A percentile compares a stretch with the other conserved stretches of the same genome.
Evolutionary conservation across 2,888 invertebrate genomes (phyloP).

Genomic region (Ariolimax columbianus): DNA sequence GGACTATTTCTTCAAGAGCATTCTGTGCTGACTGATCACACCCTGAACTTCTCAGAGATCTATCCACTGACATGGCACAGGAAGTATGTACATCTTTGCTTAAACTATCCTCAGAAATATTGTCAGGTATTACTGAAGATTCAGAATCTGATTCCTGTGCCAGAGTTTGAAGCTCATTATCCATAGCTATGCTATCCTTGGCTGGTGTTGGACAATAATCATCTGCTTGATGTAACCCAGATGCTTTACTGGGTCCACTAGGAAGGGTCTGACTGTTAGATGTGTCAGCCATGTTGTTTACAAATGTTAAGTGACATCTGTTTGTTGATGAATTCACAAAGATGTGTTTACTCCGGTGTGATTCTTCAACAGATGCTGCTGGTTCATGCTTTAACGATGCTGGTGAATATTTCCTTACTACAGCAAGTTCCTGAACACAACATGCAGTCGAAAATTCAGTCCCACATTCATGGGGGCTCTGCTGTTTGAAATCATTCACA

Average conservation of each 20-base stretch:
- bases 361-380: not conserved
- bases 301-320: not conserved
- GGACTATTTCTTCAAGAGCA: not conserved
- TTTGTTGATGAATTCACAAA: not conserved
- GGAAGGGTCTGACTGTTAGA: not conserved
- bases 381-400: not conserved
- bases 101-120: constrained; percentile 37
- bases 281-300: not conserved
- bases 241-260: not conserved
- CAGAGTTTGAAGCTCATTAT: not conserved
- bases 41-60: not conserved
- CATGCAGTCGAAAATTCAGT: not conserved
- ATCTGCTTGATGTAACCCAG: not conserved
- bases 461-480: not conserved
- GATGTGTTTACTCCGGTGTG: not conserved
- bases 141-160: not conserved
- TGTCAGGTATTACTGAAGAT: constrained; percentile 5
- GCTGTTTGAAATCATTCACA: not conserved
- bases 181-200: not conserved
- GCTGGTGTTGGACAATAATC: not conserved
- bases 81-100: not conserved
- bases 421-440: not conserved
- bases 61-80: not conserved
- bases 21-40: not conserved
- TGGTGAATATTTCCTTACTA: not conserved